phyloP scores from a whole-genome alignment of 2,797 vertebrate genomes.

The Enteromius unitaeniatus region DNA sequence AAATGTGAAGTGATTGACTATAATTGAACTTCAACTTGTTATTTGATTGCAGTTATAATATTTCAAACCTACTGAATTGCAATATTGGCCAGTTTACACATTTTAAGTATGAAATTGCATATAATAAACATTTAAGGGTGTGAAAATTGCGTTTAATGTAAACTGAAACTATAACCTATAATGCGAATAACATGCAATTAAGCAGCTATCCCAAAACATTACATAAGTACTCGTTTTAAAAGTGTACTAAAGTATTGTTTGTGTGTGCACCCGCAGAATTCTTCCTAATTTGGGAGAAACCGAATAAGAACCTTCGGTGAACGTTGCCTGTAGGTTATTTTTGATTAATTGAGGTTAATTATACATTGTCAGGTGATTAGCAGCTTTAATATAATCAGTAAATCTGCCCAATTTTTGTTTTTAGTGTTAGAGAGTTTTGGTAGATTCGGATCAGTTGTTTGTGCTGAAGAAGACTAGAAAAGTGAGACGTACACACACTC shows the following conservation, averaged over 20 bases:
- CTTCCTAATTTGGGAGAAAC: not conserved
- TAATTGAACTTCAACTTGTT: not conserved
- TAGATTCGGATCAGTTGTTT: not conserved
- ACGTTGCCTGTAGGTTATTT: not conserved
- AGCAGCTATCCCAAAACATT: not conserved
- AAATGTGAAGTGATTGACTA: not conserved
- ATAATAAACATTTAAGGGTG: not conserved
- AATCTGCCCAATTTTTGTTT: not conserved
- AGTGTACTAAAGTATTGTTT: not conserved
- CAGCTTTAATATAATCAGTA: not conserved
- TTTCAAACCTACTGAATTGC: not conserved
- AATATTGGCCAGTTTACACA: not conserved
- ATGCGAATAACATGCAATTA: not conserved
- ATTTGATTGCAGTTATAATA: not conserved
- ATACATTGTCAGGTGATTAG: not conserved
- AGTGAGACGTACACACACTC: slow-evolving; percentile 92
- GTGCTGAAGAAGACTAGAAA: slow-evolving; percentile 69
- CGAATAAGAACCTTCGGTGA: not conserved
- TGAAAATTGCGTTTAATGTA: not conserved
- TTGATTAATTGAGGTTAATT: too few species aligned
- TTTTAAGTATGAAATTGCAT: not conserved
- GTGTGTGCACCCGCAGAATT: not conserved
- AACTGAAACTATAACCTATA: not conserved
- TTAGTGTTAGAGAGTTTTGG: not conserved
- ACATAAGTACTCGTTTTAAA: not conserved